A percentile compares a stretch with the other conserved stretches of the same genome.
These are phyloP conservation scores for Phalangium opilio DNA, from an alignment of 2,888 invertebrate genomes.

Conservation along the genomic window DNA sequence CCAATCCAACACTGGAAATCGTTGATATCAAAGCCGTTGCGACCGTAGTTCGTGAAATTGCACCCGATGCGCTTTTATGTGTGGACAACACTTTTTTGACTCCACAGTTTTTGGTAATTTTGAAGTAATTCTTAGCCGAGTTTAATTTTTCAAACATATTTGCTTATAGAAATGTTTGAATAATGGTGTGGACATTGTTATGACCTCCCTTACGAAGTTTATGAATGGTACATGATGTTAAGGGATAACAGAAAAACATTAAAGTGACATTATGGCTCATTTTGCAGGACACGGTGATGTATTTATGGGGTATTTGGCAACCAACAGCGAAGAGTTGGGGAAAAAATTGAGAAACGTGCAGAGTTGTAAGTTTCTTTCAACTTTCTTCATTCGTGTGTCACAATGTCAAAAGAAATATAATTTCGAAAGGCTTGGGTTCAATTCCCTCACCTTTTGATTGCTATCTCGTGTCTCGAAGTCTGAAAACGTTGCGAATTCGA, in stretches of 20 bases:
- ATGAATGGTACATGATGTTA: slow-evolving; percentile 70
- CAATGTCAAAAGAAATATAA: no score
- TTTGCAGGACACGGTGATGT: slow-evolving; percentile 68
- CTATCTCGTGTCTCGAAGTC: slow-evolving; percentile 72
- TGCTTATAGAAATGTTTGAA: slow-evolving; percentile 76
- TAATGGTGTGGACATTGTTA: slow-evolving; percentile 74
- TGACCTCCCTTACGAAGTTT: slow-evolving; percentile 90
- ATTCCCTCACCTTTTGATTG: slow-evolving; percentile 97
- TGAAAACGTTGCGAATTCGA: slow-evolving; percentile 78
- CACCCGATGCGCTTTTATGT: slow-evolving; percentile 47
- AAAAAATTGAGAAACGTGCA: slow-evolving; percentile 64
- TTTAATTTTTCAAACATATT: slow-evolving; percentile 29
- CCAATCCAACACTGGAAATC: slow-evolving; percentile 87
- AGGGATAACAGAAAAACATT: no score
- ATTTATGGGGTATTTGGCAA: slow-evolving; percentile 81
- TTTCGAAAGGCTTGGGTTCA: slow-evolving; percentile 70
- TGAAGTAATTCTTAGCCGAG: background rate
- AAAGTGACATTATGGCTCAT: no score
- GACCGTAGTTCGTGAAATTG: slow-evolving; percentile 41
- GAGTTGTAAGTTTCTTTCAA: slow-evolving; percentile 36
- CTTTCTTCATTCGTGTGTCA: no score
- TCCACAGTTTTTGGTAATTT: slow-evolving; percentile 54
- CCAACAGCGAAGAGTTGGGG: slow-evolving; percentile 53
- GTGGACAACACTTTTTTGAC: slow-evolving; percentile 92
- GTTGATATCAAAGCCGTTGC: slow-evolving; percentile 61